Base-by-base conservation (phyloP, 2,113 vertebrate genomes). In the Trichechus manatus region DNA sequence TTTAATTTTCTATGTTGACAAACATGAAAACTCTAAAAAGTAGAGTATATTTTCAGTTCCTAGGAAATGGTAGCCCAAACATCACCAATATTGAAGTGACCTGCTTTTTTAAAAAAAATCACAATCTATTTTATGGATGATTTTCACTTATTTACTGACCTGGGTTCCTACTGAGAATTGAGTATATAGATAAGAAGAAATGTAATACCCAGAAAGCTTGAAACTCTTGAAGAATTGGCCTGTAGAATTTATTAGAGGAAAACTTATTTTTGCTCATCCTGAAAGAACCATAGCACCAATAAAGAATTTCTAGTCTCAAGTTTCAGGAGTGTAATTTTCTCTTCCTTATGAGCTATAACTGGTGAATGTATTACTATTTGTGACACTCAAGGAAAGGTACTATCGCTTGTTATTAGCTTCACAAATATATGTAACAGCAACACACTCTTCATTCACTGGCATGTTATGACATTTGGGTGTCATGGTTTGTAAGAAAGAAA, bases 341-440 rank as follows among this genome's bases (percentile, higher is more conserved):
- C 61, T 97, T 98, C 19, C 2, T 98, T 97, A 95, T 92, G 56
- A 97, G 81, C 39, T 85, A 82, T 98, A 98, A 98, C 95, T 98
- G 95, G 81, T 96, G 89, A 98, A 96, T 98, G 90, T 96, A 97
- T 98, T 98, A 97, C 94, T 98, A 97, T 97, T 94, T 98, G 63
- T 82, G 81, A 22, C n/a, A 97, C 85, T 42, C 2, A 96, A 95
- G 53, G 87, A 97, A 89, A 89, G 74, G 23, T 77, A 33, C 77
- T 79, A 96, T 90, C 88, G 50, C 23, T 96, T 97, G 36, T 47
- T 96, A 96, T 98, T 98, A 96, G 44, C 64, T 97, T 97, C 77
- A 95, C 89, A 97, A 96, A 95, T 97, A 97, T 77, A 97, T 97
- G 14, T 89, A 97, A 95, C 68, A 61, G 11, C 0, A 56, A 94